Conservation (phyloP, 1,140 invertebrate genomes). For the Apocrypta bakeri region DNA sequence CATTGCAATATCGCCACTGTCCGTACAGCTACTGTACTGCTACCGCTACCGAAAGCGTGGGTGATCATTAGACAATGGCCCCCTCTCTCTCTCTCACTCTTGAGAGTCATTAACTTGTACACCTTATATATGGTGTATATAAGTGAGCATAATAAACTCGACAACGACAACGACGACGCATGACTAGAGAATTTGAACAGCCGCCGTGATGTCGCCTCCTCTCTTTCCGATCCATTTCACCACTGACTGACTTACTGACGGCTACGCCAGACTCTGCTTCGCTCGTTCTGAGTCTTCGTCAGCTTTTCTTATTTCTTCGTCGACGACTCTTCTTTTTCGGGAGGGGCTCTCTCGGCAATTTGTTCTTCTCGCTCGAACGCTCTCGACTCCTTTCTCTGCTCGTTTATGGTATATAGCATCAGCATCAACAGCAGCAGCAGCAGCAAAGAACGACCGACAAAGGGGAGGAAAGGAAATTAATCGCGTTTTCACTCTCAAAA, state of each 20-base stretch:
- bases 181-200: slow-evolving; percentile 44
- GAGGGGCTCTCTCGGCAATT: slow-evolving; percentile 12
- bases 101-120: slow-evolving; percentile 42
- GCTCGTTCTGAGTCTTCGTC: neutral
- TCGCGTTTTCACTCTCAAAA: slow-evolving; percentile 46
- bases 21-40: neutral
- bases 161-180: slow-evolving; percentile 10
- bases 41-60: slow-evolving; percentile 51
- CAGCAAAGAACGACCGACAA: neutral
- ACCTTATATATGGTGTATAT: neutral
- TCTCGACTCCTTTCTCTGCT: slow-evolving; percentile 15
- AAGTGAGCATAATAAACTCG: neutral
- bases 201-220: neutral
- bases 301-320: neutral
- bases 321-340: slow-evolving; percentile 24
- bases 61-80: slow-evolving; percentile 58
- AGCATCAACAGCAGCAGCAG: too few relatives aligned
- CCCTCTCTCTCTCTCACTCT: too few relatives aligned
- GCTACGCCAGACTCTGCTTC: neutral
- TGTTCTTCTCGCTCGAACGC: neutral
- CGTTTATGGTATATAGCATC: too few relatives aligned
- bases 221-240: slow-evolving; percentile 42
- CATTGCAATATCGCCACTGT: slow-evolving; percentile 11
- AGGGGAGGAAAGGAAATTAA: slow-evolving; percentile 10
- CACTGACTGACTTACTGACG: neutral